These are phyloP conservation scores for Tyrannus savana DNA, from an alignment of 2,113 vertebrate species.

Conservation along the genomic window DNA sequence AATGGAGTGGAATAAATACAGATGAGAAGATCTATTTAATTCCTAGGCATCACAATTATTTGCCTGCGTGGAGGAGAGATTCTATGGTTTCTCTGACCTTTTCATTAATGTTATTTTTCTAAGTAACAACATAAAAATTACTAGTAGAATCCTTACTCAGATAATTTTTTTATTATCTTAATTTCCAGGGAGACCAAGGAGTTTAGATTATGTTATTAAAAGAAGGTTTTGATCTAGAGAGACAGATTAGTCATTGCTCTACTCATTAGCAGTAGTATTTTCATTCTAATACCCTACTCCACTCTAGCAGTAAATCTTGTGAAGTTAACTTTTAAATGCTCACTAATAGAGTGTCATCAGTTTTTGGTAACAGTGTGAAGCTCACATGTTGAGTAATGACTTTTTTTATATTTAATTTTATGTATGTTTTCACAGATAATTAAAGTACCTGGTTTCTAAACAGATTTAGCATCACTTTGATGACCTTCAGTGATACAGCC, in stretches of 20 bases:
- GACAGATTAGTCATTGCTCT: constrained; percentile 1
- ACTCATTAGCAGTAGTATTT: constrained; percentile 24
- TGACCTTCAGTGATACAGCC: constrained; percentile 5
- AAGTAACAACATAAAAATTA: not conserved
- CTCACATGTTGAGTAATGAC: not conserved
- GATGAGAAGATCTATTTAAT: not conserved
- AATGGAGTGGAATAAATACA: not conserved
- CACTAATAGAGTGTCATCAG: not conserved
- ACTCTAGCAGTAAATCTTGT: not conserved
- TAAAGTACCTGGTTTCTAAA: not conserved
- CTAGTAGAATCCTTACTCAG: not conserved
- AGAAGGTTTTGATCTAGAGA: not conserved
- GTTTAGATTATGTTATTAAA: constrained; percentile 3
- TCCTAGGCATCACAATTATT: not conserved
- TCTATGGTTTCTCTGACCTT: not conserved
- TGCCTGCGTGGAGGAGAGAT: not conserved
- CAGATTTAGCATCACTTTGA: constrained; percentile 8
- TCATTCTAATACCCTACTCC: not conserved
- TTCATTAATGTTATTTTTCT: not conserved
- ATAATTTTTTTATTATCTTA: not conserved
- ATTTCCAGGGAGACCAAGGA: not conserved
- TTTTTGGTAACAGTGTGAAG: not conserved
- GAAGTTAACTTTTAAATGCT: constrained; percentile 20
- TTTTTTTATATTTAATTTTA: not conserved
- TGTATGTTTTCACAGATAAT: not conserved